Conservation (phyloP, 2,888 invertebrate genomes). For the Falcaria lacertinaria region DNA sequence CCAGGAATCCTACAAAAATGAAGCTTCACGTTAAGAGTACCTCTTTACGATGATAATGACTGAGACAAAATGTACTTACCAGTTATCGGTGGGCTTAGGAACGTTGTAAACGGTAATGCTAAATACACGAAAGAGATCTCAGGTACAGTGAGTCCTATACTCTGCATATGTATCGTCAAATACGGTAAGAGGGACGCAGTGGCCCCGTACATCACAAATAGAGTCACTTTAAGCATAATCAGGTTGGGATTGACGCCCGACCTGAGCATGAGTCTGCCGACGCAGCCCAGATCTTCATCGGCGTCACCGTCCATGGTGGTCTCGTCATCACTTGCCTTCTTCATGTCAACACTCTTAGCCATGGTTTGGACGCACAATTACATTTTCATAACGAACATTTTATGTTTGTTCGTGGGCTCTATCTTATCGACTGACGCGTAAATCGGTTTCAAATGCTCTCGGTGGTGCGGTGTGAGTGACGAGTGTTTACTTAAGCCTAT, state of each 20-base stretch:
- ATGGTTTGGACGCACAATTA: conserved; percentile 41
- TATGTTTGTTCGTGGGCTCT: conserved; percentile 55
- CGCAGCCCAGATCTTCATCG: conserved; percentile 54
- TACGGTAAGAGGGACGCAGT: conserved; percentile 92
- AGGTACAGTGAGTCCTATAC: conserved; percentile 90
- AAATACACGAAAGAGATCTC: conserved; percentile 93
- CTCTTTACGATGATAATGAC: not conserved
- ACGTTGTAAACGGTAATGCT: conserved; percentile 91
- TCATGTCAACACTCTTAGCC: conserved; percentile 60
- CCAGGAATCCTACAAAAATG: conserved; percentile 83
- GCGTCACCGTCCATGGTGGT: conserved; percentile 67
- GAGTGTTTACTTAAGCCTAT: conserved; percentile 61
- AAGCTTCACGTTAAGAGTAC: not conserved
- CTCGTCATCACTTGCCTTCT: conserved; percentile 71
- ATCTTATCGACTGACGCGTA: conserved; percentile 73
- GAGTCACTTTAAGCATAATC: conserved; percentile 88
- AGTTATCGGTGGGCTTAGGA: conserved; percentile 90
- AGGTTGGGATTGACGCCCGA: conserved; percentile 86
- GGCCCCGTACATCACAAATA: conserved; percentile 92
- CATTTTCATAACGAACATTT: conserved; percentile 44
- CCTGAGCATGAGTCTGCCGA: conserved; percentile 66
- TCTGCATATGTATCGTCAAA: conserved; percentile 94
- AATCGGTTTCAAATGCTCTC: conserved; percentile 44
- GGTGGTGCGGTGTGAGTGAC: conserved; percentile 37
- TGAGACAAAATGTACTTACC: conserved; percentile 68